Evolutionary conservation across 2,888 invertebrate genomes (phyloP), one percentile per base, ranked within the genome.

Genomic region (Dryomyza anilis): DNA sequence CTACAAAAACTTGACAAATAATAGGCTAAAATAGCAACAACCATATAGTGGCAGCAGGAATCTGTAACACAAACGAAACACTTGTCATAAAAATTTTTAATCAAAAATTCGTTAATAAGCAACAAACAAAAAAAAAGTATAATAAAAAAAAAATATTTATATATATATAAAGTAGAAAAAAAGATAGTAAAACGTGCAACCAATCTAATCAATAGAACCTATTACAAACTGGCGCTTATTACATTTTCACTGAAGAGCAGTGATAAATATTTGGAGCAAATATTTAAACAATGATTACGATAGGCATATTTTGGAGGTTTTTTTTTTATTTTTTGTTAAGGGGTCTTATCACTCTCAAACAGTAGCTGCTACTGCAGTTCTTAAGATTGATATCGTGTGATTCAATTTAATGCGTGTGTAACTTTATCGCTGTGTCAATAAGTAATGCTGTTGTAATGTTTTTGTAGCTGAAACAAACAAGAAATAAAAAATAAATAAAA

Each of bases 191-290:
- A 7, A 43, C n/a, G n/a, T 1, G n/a, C 43, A 1, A 16, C 3
- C 8, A 43, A 16, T 43, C 43, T 43, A 16, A 43, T 43, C 43
- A 43, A 43, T 43, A 16, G 1, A 16, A 43, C 19, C 19, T n/a
- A 43, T 19, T n/a, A 10, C 43, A 29, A 52, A 67, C 73, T 74
- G 75, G 75, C 75, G 75, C 76, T 76, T 76, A 76, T 71, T 73
- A 76, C 73, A 76, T 69, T 68, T 73, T 69, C 67, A 23, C 55
- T 56, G 14, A 50, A 50, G 55, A 55, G 30, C 21, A 19, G 8
- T 23, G 30, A 55, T 55, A 36, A 36, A 36, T n/a, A 55, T 10
- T 14, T 29, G 8, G 3, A 55, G 53, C 33, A 5, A 16, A 27
- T 23, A 19, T 23, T 50, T 50, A 25, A 5, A 50, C 50, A 25